A percentile compares a stretch with the other conserved stretches of the same genome.
Conservation (phyloP, 2,113 vertebrate species). For the human (Homo sapiens) region DNA sequence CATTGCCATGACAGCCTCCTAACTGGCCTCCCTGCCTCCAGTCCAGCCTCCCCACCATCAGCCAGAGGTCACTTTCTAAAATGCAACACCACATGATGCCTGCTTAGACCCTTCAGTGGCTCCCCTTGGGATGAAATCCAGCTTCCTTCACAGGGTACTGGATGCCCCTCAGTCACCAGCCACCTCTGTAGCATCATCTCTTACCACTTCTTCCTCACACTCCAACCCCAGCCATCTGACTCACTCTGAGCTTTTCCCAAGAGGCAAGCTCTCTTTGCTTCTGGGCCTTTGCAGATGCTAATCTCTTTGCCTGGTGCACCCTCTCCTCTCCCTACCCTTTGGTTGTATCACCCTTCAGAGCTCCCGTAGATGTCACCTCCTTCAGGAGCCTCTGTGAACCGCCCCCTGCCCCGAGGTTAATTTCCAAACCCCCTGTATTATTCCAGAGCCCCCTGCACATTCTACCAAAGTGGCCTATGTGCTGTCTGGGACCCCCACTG, state of each 20-base stretch:
- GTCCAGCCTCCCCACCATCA: background rate
- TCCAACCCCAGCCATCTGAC: background rate
- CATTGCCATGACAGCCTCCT: background rate
- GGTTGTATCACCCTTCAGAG: background rate
- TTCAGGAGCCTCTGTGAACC: background rate
- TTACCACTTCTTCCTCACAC: background rate
- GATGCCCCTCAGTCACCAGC: background rate
- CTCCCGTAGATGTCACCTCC: background rate
- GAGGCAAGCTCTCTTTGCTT: background rate
- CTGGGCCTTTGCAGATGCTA: background rate
- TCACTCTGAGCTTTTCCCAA: background rate
- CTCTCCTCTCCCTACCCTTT: background rate
- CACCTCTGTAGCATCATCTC: background rate
- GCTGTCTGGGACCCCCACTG: background rate
- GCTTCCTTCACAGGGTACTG: background rate
- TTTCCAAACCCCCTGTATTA: background rate
- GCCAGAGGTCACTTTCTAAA: background rate
- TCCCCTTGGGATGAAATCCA: background rate
- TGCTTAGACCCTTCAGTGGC: background rate
- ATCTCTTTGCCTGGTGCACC: background rate
- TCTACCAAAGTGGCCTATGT: background rate
- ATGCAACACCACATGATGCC: fast-evolving
- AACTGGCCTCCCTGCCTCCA: background rate
- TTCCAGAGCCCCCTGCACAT: background rate
- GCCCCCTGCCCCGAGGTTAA: background rate